A percentile compares a stretch with the other conserved stretches of the same genome.
These are phyloP conservation scores for Didymodactylos carnosus DNA, from an alignment of 2,888 invertebrate species.

Conservation along the genomic window DNA sequence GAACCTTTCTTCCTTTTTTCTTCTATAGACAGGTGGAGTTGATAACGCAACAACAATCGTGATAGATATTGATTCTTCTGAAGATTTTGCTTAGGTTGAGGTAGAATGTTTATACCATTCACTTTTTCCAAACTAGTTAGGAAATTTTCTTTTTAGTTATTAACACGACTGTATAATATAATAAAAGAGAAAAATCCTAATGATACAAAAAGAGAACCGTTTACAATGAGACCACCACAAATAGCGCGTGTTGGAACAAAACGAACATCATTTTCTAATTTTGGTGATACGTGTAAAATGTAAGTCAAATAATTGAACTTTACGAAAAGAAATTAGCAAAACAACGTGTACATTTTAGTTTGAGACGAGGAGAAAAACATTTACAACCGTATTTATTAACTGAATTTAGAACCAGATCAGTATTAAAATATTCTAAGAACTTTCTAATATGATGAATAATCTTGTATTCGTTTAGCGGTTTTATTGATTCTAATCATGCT, in stretches of 20 bases:
- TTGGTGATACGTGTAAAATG: conserved; percentile 61
- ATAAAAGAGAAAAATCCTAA: conserved; percentile 98
- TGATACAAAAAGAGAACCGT: conserved; percentile 93
- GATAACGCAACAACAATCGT: too few relatives aligned
- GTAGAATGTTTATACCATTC: too few relatives aligned
- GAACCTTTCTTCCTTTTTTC: too few relatives aligned
- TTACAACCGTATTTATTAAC: conserved; percentile 66
- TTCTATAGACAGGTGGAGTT: too few relatives aligned
- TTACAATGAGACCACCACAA: conserved; percentile 86
- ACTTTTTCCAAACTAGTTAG: too few relatives aligned
- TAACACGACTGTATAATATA: conserved; percentile 85
- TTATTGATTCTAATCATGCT: conserved; percentile 93
- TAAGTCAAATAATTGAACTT: conserved; percentile 25
- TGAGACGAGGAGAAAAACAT: conserved; percentile 5
- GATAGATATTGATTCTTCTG: too few relatives aligned
- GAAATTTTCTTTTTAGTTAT: conserved; percentile 39
- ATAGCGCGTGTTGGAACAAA: conserved; percentile 70
- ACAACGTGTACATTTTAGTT: not conserved
- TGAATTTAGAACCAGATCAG: conserved; percentile 59
- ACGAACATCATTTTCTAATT: conserved; percentile 96
- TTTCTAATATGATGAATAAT: too few relatives aligned
- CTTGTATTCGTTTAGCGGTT: conserved; percentile 58
- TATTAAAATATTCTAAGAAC: too few relatives aligned
- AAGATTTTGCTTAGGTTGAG: too few relatives aligned
- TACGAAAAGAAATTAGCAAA: not conserved